Percentiles rank a stretch among this genome's conserved stretches.
phyloP scores from a whole-genome alignment of 1,140 invertebrate genomes.

The Cherax quadricarinatus region DNA sequence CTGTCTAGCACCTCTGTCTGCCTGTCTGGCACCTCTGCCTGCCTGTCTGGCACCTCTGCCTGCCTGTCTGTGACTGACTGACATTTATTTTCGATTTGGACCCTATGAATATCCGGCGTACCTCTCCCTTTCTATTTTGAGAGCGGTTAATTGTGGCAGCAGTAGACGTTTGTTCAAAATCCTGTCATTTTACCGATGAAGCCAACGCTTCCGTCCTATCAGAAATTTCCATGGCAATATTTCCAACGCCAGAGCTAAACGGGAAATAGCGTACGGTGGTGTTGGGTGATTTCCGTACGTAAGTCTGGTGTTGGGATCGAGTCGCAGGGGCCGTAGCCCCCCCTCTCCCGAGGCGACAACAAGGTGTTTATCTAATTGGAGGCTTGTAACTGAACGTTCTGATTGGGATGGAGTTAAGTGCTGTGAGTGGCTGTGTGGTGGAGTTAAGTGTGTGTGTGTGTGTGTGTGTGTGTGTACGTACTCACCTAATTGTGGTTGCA shows the following conservation, averaged over 20 bases:
- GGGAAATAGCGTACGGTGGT: not conserved
- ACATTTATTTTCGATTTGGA: slow-evolving; percentile 12
- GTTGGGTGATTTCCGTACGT: not conserved
- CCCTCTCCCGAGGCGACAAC: too few relatives aligned
- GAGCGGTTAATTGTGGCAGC: slow-evolving; percentile 4
- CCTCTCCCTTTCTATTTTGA: not conserved
- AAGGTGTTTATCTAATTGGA: not conserved
- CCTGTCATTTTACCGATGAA: not conserved
- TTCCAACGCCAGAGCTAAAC: not conserved
- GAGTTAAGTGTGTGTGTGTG: not conserved
- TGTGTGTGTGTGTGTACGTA: too few relatives aligned
- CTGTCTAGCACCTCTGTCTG: not conserved
- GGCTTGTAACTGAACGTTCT: too few relatives aligned
- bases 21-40: not conserved
- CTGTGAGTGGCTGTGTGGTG: not conserved
- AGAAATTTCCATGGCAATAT: not conserved
- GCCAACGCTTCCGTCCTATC: not conserved
- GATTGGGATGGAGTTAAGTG: too few relatives aligned
- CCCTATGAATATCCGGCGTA: not conserved
- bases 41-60: not conserved
- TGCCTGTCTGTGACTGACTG: not conserved
- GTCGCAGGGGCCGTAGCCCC: too few relatives aligned
- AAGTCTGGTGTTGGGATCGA: too few relatives aligned
- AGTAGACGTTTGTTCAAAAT: slow-evolving; percentile 5
- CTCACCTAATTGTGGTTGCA: too few relatives aligned